Percentiles rank a stretch among this genome's conserved stretches.
Evolutionary conservation across 2,797 vertebrate genomes (phyloP).

Genomic region (Pagetopsis macropterus): DNA sequence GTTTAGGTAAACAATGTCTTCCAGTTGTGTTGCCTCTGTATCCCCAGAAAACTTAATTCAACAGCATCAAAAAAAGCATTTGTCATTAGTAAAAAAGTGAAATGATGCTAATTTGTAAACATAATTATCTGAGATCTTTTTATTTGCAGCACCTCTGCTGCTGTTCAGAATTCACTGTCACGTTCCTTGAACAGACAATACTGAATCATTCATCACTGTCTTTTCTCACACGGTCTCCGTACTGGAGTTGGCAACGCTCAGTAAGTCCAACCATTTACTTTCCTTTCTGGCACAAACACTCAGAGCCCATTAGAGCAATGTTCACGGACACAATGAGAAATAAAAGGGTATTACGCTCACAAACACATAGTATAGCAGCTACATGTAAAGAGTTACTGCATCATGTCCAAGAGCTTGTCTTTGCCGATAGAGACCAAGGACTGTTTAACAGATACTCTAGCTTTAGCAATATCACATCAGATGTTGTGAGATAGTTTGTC

Average conservation of each 20-base stretch:
- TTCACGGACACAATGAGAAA: conserved; percentile 66
- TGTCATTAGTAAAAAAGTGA: conserved; percentile 7
- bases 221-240: conserved; percentile 40
- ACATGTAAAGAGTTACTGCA: conserved; percentile 49
- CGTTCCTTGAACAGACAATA: conserved; percentile 51
- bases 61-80: conserved; percentile 7
- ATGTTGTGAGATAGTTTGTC: conserved; percentile 28
- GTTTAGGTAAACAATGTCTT: conserved; percentile 18
- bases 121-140: conserved; percentile 71
- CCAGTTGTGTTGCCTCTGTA: conserved; percentile 1
- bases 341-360: conserved; percentile 56
- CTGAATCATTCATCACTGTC: conserved; percentile 56
- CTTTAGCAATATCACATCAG: conserved; percentile 39
- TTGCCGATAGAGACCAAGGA: conserved; percentile 45
- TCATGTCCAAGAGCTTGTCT: conserved; percentile 33
- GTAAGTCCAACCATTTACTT: conserved; percentile 39
- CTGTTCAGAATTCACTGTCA: conserved; percentile 45
- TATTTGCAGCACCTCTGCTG: conserved; percentile 73
- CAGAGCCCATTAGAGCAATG: conserved; percentile 17
- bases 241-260: conserved; percentile 10
- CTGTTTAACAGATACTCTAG: conserved; percentile 48
- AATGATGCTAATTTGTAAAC: conserved; percentile 49
- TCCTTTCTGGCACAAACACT: conserved; percentile 40
- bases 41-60: neutral
- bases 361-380: conserved; percentile 67